These are phyloP conservation scores for Kuschelorhynchus macadamiae DNA, from an alignment of 2,888 invertebrate species.

Conservation along the genomic window DNA sequence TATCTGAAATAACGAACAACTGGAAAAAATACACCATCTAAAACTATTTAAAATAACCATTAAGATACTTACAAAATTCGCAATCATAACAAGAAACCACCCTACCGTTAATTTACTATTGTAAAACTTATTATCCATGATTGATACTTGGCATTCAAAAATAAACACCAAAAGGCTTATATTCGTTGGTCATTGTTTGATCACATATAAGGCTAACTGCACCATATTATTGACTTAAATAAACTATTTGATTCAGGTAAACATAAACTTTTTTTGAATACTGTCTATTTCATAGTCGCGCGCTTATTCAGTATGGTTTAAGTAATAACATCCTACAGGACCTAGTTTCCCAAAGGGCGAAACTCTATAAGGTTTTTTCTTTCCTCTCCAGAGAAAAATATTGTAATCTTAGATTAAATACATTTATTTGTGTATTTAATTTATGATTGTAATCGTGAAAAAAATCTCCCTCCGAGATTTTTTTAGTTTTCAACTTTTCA, in stretches of 20 bases:
- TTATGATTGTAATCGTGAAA: no score
- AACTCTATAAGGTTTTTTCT: constrained; percentile 10
- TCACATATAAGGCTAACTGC: background rate
- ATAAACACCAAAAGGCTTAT: background rate
- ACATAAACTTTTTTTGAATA: constrained; percentile 6
- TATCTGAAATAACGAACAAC: no score
- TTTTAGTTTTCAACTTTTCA: no score
- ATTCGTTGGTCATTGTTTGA: background rate
- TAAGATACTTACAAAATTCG: constrained; percentile 61
- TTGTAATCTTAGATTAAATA: background rate
- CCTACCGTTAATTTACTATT: constrained; percentile 53
- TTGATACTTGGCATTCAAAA: background rate
- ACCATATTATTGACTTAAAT: background rate
- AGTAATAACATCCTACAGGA: constrained; percentile 9
- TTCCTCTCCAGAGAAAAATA: background rate
- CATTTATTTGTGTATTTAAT: no score
- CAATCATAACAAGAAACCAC: constrained; percentile 60
- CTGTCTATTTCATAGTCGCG: constrained; percentile 9
- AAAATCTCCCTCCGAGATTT: no score
- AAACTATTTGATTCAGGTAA: background rate
- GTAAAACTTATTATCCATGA: constrained; percentile 41
- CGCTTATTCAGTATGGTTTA: constrained; percentile 7
- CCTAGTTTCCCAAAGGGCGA: constrained; percentile 23
- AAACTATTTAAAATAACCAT: background rate
- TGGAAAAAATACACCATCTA: no score